Conservation (phyloP, 2,113 vertebrate species). For the Stercorarius parasiticus region DNA sequence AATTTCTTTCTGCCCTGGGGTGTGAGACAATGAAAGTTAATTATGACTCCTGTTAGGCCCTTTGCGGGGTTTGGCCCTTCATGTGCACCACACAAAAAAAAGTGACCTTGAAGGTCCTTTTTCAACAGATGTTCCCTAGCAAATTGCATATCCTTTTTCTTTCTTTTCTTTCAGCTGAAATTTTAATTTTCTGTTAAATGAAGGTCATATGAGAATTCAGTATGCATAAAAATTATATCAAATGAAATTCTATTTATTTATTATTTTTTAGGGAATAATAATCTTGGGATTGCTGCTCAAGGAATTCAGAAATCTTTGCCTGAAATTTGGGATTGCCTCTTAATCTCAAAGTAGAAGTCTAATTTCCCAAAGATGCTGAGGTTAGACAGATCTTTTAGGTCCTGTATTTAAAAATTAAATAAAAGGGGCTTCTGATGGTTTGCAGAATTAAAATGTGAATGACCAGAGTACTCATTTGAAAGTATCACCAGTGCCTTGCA, state of each 20-base stretch:
- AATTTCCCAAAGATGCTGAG: neutral
- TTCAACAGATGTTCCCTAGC: neutral
- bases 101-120: neutral
- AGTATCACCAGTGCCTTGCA: neutral
- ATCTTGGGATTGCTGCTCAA: neutral
- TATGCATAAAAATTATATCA: neutral
- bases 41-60: slow-evolving; percentile 26
- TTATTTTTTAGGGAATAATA: neutral
- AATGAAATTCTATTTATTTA: neutral
- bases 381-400: neutral
- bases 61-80: neutral
- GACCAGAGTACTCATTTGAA: neutral
- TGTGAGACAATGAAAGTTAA: slow-evolving; percentile 46
- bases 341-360: neutral
- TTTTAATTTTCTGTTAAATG: neutral
- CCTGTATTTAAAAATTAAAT: neutral
- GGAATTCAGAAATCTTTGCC: neutral
- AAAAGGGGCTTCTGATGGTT: neutral
- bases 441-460: neutral
- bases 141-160: neutral
- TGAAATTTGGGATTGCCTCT: neutral
- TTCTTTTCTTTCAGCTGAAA: neutral
- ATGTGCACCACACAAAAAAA: neutral
- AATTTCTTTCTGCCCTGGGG: slow-evolving; percentile 44
- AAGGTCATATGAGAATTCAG: neutral